phyloP scores from a whole-genome alignment of 2,113 vertebrate genomes.

The Saimiri boliviensis region DNA sequence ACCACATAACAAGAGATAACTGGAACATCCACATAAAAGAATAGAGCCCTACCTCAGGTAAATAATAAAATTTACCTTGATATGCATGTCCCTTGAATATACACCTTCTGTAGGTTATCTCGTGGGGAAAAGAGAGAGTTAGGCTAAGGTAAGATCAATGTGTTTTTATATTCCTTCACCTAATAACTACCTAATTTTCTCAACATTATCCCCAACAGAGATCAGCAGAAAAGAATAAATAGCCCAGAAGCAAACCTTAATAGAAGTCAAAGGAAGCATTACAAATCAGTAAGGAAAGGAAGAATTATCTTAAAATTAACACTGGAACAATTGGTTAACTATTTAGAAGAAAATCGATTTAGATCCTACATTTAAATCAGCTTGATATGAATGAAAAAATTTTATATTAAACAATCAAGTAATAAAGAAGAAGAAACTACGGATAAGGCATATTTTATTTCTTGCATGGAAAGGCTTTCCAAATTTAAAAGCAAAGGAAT shows the following conservation, averaged over 20 bases:
- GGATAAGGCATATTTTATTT: constrained; percentile 17
- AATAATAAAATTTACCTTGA: not conserved
- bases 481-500: constrained; percentile 38
- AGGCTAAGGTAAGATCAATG: not conserved
- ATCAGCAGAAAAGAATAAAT: not conserved
- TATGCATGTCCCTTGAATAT: not conserved
- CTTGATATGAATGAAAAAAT: not conserved
- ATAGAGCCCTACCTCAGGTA: not conserved
- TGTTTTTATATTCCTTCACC: not conserved
- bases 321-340: constrained; percentile 38
- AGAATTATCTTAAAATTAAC: constrained; percentile 39
- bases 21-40: not conserved
- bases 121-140: not conserved
- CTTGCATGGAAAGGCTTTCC: not conserved
- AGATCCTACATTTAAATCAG: not conserved
- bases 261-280: not conserved
- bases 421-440: not conserved
- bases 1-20: not conserved
- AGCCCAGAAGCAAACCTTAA: not conserved
- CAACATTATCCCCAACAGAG: not conserved
- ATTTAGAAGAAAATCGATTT: constrained; percentile 49
- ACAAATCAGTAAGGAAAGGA: not conserved
- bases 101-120: not conserved
- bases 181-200: not conserved
- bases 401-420: not conserved